Percentiles rank a stretch among this genome's conserved stretches.
Evolutionary conservation across 1,140 invertebrate genomes (phyloP).

Genomic region (Ditylenchus dipsaci): DNA sequence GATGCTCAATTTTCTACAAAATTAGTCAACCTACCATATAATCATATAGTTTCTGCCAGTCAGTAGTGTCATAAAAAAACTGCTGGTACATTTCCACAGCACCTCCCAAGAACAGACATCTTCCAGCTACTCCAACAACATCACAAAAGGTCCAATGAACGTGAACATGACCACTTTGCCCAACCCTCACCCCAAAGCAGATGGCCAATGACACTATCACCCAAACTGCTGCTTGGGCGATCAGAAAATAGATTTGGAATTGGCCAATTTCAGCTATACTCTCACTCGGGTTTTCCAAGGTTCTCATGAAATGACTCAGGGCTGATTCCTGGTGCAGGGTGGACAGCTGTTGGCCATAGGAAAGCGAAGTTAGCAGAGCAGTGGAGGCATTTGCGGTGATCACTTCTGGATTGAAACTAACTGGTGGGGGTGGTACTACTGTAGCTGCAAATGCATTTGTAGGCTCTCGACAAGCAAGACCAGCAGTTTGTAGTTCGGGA

Average conservation of each 20-base stretch:
- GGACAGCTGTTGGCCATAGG: slow-evolving; percentile 17
- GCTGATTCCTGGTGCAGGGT: slow-evolving; percentile 48
- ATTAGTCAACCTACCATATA: slow-evolving; percentile 34
- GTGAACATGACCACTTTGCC: slow-evolving; percentile 49
- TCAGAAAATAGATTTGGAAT: slow-evolving; percentile 46
- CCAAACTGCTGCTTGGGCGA: slow-evolving; percentile 51
- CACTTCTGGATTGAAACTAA: slow-evolving; percentile 1
- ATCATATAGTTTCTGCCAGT: slow-evolving; percentile 51
- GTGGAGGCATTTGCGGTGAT: neutral
- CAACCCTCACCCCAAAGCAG: slow-evolving; percentile 57
- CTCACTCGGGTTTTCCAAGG: slow-evolving; percentile 43
- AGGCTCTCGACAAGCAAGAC: slow-evolving; percentile 37
- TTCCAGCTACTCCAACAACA: slow-evolving; percentile 27
- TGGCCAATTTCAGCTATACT: slow-evolving; percentile 51
- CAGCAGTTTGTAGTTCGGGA: slow-evolving; percentile 48
- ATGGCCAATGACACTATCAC: slow-evolving; percentile 49
- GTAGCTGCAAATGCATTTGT: neutral
- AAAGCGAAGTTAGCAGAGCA: neutral
- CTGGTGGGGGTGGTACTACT: slow-evolving; percentile 21
- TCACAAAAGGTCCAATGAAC: slow-evolving; percentile 32
- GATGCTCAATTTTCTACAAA: too few relatives aligned
- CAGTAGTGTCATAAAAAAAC: slow-evolving; percentile 42
- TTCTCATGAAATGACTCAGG: slow-evolving; percentile 49
- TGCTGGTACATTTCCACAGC: slow-evolving; percentile 39
- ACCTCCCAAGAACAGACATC: slow-evolving; percentile 35